Evolutionary conservation across 1,140 invertebrate genomes (phyloP), one percentile per base, ranked within the genome.

Genomic region (Campoletis sonorensis): DNA sequence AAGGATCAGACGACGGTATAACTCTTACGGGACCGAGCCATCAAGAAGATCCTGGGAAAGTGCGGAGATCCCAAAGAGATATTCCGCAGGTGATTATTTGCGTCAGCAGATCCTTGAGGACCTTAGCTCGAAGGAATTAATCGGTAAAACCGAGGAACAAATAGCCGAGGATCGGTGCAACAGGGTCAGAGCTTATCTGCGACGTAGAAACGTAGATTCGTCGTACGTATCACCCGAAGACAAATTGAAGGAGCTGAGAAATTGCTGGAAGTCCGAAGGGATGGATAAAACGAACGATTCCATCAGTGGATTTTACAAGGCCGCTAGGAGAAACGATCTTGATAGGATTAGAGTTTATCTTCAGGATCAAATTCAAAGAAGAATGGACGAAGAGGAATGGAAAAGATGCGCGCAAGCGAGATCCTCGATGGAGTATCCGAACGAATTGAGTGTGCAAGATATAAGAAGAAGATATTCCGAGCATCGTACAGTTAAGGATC

Each of bases 51-150:
- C 64, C 45, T 78, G n/a, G n/a, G 77, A 70, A 49, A 37, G 49
- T n/a, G 68, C 70, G 18, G n/a, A 26, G 10, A 54, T 1, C 4
- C 0, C 70, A 3, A 87, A 87, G 27, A 86, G 71, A 13, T 89
- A 90, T 40, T 90, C 86, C 0, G 72, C 80, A 4, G 89, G 88
- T 8, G 87, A 91, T 85, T 87, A 87, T 64, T 54, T 88, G 10
- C 85, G 87, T 8, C 86, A 89, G n/a, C 86, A 89, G 85, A 89
- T 89, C 30, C 82, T 88, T 23, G 81, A 88, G 37, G 87, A 89
- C 79, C 64, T 90, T 11, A 82, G 21, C 80, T 26, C 76, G 54
- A 81, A 18, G 15, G 73, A 84, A 30, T 75, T 71, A n/a, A 67
- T 75, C 16, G 83, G 80, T 0, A 87, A 83, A 64, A 85, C 76